phyloP scores from a whole-genome alignment of 2,888 invertebrate species.

The Aleiodes alternator region DNA sequence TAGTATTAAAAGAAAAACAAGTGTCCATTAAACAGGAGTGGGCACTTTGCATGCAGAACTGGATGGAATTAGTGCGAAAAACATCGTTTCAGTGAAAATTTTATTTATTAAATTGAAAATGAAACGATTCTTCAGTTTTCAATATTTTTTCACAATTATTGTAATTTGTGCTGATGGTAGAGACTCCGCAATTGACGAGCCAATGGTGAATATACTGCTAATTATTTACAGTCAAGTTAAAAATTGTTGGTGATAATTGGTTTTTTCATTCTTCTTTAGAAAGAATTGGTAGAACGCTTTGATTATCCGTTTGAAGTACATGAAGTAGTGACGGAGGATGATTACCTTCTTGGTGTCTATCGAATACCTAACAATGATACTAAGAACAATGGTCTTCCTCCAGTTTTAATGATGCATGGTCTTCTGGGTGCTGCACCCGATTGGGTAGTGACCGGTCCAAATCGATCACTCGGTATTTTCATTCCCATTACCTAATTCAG shows the following conservation, averaged over 20 bases:
- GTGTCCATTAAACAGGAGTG: too few relatives aligned
- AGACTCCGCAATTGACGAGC: conserved; percentile 20
- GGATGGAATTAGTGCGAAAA: neutral
- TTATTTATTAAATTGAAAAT: conserved; percentile 1
- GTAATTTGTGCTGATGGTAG: neutral
- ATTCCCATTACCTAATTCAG: too few relatives aligned
- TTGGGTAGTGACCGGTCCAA: conserved; percentile 83
- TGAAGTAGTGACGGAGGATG: conserved; percentile 74
- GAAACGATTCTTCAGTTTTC: conserved; percentile 1
- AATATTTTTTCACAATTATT: conserved; percentile 5
- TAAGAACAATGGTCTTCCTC: conserved; percentile 46
- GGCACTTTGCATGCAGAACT: too few relatives aligned
- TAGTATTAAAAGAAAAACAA: too few relatives aligned
- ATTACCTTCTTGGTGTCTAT: conserved; percentile 76
- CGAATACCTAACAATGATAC: conserved; percentile 72
- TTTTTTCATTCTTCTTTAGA: conserved; percentile 11
- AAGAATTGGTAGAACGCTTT: conserved; percentile 72
- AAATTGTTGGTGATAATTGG: neutral
- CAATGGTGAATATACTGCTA: conserved; percentile 30
- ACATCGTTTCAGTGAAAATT: neutral
- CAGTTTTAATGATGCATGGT: conserved; percentile 79
- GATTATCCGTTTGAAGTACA: conserved; percentile 76
- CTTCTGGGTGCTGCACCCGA: conserved; percentile 82
- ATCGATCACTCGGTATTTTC: conserved; percentile 79
- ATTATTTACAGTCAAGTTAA: too few relatives aligned